Percentiles rank a stretch among this genome's conserved stretches.
These are phyloP conservation scores for Trileptium ribeirensis DNA, from an alignment of 2,888 invertebrate genomes.

Conservation along the genomic window DNA sequence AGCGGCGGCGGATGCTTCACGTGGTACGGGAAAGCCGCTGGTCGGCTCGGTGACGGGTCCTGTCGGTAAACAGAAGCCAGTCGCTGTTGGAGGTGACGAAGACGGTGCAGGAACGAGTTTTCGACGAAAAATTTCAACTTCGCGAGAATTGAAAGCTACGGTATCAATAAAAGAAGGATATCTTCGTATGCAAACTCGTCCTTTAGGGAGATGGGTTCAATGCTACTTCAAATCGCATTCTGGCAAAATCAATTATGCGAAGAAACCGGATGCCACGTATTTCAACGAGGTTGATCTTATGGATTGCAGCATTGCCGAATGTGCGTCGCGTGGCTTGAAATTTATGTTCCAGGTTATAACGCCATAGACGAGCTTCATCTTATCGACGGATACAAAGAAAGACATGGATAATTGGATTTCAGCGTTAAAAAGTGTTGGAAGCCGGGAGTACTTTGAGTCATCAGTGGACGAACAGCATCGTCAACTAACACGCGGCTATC, in stretches of 20 bases:
- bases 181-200: background rate
- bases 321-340: background rate
- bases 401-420: slow-evolving; percentile 90
- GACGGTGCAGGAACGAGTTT: background rate
- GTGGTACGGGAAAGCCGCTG: too few species aligned
- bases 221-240: background rate
- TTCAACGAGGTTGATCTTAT: background rate
- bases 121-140: background rate
- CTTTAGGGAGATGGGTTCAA: background rate
- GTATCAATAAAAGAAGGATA: background rate
- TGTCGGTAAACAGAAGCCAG: too few species aligned
- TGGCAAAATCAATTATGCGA: background rate
- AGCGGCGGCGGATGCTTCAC: too few species aligned
- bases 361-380: slow-evolving; percentile 50
- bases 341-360: slow-evolving; percentile 49
- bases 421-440: slow-evolving; percentile 66
- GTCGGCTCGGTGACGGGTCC: too few species aligned
- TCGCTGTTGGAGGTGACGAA: too few species aligned
- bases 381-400: slow-evolving; percentile 62
- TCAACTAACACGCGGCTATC: slow-evolving; percentile 44
- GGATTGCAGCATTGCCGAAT: background rate
- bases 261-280: background rate
- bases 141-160: background rate
- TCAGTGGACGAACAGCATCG: slow-evolving; percentile 34
- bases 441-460: slow-evolving; percentile 56